Evolutionary conservation across 2,113 vertebrate species (phyloP), one percentile per base, ranked within the genome.

Genomic region (Mastomys coucha): DNA sequence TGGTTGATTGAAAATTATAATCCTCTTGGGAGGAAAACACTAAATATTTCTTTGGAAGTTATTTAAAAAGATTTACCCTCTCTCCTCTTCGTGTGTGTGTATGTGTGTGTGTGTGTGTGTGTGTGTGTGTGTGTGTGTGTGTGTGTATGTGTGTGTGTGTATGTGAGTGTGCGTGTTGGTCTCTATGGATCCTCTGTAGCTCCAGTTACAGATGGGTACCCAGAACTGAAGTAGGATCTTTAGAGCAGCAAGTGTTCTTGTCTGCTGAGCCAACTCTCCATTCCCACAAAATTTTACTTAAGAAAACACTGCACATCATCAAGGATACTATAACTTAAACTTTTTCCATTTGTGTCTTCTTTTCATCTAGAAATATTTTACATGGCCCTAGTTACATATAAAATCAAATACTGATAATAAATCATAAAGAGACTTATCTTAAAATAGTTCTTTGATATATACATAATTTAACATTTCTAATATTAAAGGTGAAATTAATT

Each of bases 251-350:
- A 60, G 58, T 45, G 24, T 8, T 84, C 80, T 84, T 42, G 2
- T 42, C 58, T 42, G 39, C n/a, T 28, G 8, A 85, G 58, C 7
- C 26, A 85, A 42, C 81, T 65, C 36, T 45, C n/a, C 81, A 84
- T 14, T n/a, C 58, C 33, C 75, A 13, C 3, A 78, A 73, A 93
- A 77, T 93, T 69, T 69, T 88, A 86, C 63, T 49, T 28, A 93
- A 53, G 33, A 90, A 84, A 49, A 88, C 85, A 56, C 88, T 56
- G 94, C 88, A 86, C 4, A 75, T 39, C 49, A 72, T 78, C 69
- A 96, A 88, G 75, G 69, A 84, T 56, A 70, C 19, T 77, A 89
- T 88, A 91, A 86, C 85, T 70, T 88, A 88, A 88, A 70, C 31
- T 53, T n/a, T 70, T 63, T 51, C 49, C 45, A 70, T 69, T 53